Conservation (phyloP, 2,888 invertebrate genomes). For the Diaprepes abbreviatus region DNA sequence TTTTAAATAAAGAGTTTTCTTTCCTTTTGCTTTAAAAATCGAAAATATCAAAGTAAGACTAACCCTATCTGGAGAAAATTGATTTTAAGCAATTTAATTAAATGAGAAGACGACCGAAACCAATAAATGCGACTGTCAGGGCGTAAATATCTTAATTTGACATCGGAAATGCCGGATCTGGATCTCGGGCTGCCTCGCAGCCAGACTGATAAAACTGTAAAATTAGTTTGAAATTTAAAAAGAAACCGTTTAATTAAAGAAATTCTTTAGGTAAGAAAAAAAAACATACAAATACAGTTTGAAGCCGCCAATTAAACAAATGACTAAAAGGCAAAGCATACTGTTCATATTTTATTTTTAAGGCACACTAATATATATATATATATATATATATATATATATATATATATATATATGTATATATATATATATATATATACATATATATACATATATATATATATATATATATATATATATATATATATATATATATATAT, state of each 20-base stretch:
- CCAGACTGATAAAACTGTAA: constrained; percentile 15
- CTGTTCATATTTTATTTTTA: no score
- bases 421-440: no score
- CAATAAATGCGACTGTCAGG: constrained; percentile 25
- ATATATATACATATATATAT: no score
- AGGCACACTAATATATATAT: no score
- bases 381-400: no score
- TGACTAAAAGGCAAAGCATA: no score
- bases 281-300: no score
- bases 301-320: no score
- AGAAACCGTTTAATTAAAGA: neutral
- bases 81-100: constrained; percentile 27
- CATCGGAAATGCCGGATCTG: constrained; percentile 6
- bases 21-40: neutral
- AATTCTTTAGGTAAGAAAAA: no score
- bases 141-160: constrained; percentile 29
- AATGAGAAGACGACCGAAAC: constrained; percentile 16
- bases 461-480: no score
- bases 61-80: constrained; percentile 12
- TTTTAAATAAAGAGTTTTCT: neutral
- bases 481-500: no score
- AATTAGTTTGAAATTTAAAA: constrained; percentile 7
- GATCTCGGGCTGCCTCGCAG: neutral
- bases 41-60: neutral
- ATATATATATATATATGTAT: no score